Evolutionary conservation across 2,797 vertebrate genomes (phyloP), one percentile per base, ranked within the genome.

Genomic region (Urophycis tenuis): DNA sequence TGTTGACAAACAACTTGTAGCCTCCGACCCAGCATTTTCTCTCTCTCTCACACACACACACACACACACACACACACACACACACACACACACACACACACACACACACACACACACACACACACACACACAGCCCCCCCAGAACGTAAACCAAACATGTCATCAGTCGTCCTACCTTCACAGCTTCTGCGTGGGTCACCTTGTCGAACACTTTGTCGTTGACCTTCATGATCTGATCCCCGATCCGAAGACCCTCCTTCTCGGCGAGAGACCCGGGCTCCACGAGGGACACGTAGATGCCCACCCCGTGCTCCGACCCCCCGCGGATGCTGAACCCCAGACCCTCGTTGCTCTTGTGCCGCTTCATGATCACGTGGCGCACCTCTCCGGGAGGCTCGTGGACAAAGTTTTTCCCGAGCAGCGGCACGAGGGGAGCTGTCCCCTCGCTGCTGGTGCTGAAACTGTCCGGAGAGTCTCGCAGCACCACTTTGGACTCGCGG

Each of bases 281-380:
- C 91, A 99, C 97, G 79, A 98, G 93, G 1, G 97, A 99, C 85
- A 99, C 96, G 76, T 96, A 99, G 92, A 99, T 99, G 0, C 97
- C 97, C 41, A 98, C 96, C 1, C 97, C 96, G 80, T 99, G 97
- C 92, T 99, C 97, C 7, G 97, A 95, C 0, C 97, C 97, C 0
- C 97, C 97, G 11, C 97, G 95, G 89, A 99, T 98, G 87, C 97
- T 99, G 93, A 99, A 99, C 73, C 97, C 97, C 87, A 99, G 88
- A 2, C 97, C 97, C 80, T 99, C 96, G 81, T 97, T 94, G 89
- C 95, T 96, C 83, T 96, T 96, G 93, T 94, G 95, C 22, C 97
- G 92, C 87, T 95, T 94, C 82, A 99, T 94, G 85, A 89, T 92
- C 83, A 98, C 95, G 83, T 94, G 94, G 4, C 96, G 92, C 83